Percentiles rank a stretch among this genome's conserved stretches.
phyloP scores from a whole-genome alignment of 2,113 vertebrate species.

The Neodon shergylaensis region DNA sequence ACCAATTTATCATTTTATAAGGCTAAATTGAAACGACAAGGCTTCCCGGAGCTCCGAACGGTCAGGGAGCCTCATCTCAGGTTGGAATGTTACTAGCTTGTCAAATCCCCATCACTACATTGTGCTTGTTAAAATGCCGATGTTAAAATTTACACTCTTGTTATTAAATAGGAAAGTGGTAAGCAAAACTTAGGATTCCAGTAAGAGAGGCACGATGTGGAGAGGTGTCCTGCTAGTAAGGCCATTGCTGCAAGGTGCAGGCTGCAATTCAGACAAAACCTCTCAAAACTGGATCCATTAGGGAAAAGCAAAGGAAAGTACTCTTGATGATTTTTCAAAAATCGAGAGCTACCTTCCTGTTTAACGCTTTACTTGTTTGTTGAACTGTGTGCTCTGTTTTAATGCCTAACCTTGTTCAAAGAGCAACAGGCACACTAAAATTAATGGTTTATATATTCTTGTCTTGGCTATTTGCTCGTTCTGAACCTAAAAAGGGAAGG shows the following conservation, averaged over 20 bases:
- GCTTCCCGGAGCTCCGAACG: not conserved
- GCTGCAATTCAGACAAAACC: not conserved
- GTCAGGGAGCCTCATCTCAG: not conserved
- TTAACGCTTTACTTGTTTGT: not conserved
- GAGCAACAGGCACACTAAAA: not conserved
- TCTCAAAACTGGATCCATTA: not conserved
- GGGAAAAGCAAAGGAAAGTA: not conserved
- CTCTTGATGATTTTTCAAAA: not conserved
- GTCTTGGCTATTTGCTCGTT: constrained; percentile 8
- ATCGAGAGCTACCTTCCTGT: not conserved
- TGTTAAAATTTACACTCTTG: not conserved
- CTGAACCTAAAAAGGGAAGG: not conserved
- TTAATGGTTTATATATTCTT: constrained; percentile 28
- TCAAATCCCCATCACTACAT: not conserved
- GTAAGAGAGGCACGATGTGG: not conserved
- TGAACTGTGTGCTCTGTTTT: not conserved
- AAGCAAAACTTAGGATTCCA: not conserved
- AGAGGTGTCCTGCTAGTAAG: not conserved
- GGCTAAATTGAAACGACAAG: constrained; percentile 4
- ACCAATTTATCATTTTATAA: constrained; percentile 31
- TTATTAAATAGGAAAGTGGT: constrained; percentile 47
- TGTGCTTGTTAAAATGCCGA: not conserved
- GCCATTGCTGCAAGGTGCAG: not conserved
- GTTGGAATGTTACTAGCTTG: not conserved
- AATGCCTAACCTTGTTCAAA: constrained; percentile 5